Evolutionary conservation across 2,113 vertebrate genomes (phyloP).

Genomic region (Mixornis gularis): DNA sequence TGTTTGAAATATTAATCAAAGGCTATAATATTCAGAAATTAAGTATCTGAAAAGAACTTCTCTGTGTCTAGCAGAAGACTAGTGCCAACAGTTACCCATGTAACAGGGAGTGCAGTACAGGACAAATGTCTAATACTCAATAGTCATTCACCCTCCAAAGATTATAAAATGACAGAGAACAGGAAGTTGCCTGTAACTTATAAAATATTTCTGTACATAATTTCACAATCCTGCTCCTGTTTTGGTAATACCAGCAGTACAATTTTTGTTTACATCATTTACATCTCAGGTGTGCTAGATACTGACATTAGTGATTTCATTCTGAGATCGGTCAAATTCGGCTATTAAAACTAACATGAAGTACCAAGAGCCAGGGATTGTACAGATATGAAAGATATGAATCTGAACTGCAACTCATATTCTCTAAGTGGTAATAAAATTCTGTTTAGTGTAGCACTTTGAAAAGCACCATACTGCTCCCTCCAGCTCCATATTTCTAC

Average conservation of each 20-base stretch:
- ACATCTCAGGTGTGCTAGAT: neutral
- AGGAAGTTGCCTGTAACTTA: neutral
- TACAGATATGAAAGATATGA: neutral
- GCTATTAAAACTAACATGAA: neutral
- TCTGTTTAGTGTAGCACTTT: neutral
- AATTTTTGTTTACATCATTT: neutral
- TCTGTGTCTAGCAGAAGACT: neutral
- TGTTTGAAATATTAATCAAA: neutral
- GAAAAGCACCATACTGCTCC: neutral
- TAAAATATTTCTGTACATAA: neutral
- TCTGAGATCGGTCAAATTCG: neutral
- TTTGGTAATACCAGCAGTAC: neutral
- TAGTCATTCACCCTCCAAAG: neutral
- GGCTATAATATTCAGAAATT: neutral
- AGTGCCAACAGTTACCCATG: neutral
- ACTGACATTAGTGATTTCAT: neutral
- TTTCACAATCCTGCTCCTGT: neutral
- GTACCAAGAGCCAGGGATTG: neutral
- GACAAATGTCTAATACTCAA: neutral
- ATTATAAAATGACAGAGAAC: neutral
- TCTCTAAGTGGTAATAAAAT: neutral
- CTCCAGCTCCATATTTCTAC: neutral
- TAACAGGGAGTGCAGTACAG: neutral
- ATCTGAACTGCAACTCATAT: neutral
- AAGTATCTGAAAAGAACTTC: neutral